A percentile compares a stretch with the other conserved stretches of the same genome.
Conservation (phyloP, 2,797 vertebrate species). For the Syngnathus acus region DNA sequence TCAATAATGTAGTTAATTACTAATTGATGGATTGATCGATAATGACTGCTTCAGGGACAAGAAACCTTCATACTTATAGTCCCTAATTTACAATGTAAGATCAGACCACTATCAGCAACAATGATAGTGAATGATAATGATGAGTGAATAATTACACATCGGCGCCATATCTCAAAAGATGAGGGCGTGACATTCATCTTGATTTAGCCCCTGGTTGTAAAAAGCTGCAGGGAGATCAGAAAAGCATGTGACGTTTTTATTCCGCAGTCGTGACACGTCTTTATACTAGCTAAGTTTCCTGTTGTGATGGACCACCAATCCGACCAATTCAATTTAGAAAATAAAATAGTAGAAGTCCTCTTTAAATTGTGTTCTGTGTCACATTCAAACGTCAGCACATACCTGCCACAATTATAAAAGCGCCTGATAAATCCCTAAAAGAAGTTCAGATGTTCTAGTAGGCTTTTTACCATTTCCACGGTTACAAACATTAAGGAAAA, state of each 20-base stretch:
- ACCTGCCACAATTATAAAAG: too few species aligned
- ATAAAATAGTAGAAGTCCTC: too few species aligned
- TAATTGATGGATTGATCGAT: neutral
- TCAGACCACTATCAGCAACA: neutral
- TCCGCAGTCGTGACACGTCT: slow-evolving; percentile 7
- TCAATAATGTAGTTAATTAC: neutral
- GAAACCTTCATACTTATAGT: neutral
- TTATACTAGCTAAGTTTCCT: slow-evolving; percentile 23
- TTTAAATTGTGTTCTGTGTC: too few species aligned
- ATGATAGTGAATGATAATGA: neutral
- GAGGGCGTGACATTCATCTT: neutral
- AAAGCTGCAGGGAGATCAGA: neutral
- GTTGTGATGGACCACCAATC: slow-evolving; percentile 29
- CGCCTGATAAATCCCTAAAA: too few species aligned
- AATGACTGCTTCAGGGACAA: neutral
- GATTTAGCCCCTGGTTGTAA: neutral
- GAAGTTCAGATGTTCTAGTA: too few species aligned
- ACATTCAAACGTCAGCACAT: too few species aligned
- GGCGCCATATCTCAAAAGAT: neutral
- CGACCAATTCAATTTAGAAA: too few species aligned
- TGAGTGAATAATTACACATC: neutral
- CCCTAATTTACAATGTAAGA: neutral
- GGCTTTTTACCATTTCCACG: too few species aligned
- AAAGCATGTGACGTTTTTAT: slow-evolving; percentile 21
- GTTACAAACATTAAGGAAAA: too few species aligned